Base-by-base conservation (phyloP, 2,113 vertebrate species). In the Pluvialis apricaria region DNA sequence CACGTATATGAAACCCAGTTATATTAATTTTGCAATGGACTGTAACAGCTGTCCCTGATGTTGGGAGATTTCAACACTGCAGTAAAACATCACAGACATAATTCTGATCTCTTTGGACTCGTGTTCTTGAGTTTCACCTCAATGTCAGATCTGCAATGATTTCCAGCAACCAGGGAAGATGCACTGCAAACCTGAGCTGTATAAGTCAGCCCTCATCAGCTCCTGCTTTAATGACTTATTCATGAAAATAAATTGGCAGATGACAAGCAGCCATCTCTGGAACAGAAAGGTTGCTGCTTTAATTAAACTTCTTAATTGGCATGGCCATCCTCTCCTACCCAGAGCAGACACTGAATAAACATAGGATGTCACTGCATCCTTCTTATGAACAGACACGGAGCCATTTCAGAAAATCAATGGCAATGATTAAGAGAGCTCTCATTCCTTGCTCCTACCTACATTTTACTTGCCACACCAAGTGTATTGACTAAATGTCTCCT, bases 271-370 rank as follows among this genome's bases (percentile, higher is more conserved):
- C 52, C 91, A 84, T 73, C 49, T 87, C 73, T 54, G 81, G 52
- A 89, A 94, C 49, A 89, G 84, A 94, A 92, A 94, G 86, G 96
- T 85, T 94, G 58, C 69, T 80, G 81, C 86, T 85, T 96, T 96
- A 94, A 95, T 95, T 94, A 92, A 95, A 94, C 86, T 85, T 95
- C n/a, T 85, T 95, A 97, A 94, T 92, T 91, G 91, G 66, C 88
- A 82, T 6, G 54, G 83, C 58, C 83, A 82, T 57, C 40, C 69
- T 45, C 83, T 94, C 57, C 72, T 70, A 80, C 61, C 34, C 45
- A 72, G 71, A 91, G 28, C 65, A 57, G 61, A 76, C 80, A 82
- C 40, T 58, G 82, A 85, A 85, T 89, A 94, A 95, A 95, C 91
- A 95, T 3, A 44, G 83, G 22, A 92, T 89, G 83, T 89, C 88